phyloP scores from a whole-genome alignment of 2,797 vertebrate genomes.

The Masticophis lateralis region DNA sequence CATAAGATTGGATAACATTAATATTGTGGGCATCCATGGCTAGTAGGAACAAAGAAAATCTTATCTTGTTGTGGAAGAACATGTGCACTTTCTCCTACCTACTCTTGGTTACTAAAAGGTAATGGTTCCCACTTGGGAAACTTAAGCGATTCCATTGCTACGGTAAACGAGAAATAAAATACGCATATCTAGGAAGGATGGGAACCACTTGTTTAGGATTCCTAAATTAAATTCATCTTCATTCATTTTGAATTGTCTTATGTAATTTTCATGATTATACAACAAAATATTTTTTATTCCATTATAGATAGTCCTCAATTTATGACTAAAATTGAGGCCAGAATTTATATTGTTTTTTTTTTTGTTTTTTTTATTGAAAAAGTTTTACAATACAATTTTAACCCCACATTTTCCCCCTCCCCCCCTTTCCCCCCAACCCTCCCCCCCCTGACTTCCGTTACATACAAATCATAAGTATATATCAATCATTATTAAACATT shows the following conservation, averaged over 20 bases:
- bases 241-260: neutral
- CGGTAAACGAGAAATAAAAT: neutral
- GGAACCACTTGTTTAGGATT: neutral
- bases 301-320: neutral
- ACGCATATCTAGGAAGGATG: neutral
- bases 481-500: too few species aligned
- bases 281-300: neutral
- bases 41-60: neutral
- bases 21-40: neutral
- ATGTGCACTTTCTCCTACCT: neutral
- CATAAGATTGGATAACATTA: neutral
- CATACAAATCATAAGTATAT: too few species aligned
- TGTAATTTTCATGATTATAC: neutral
- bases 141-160: neutral
- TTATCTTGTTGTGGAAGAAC: neutral
- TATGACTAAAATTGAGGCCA: too few species aligned
- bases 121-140: neutral
- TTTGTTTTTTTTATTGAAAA: too few species aligned
- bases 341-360: neutral
- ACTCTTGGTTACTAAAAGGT: neutral
- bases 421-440: too few species aligned
- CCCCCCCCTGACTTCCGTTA: too few species aligned
- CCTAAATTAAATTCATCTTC: neutral
- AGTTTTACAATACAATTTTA: too few species aligned
- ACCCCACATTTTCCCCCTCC: too few species aligned